phyloP scores from a whole-genome alignment of 2,888 invertebrate species.

The Phragmatobia fuliginosa region DNA sequence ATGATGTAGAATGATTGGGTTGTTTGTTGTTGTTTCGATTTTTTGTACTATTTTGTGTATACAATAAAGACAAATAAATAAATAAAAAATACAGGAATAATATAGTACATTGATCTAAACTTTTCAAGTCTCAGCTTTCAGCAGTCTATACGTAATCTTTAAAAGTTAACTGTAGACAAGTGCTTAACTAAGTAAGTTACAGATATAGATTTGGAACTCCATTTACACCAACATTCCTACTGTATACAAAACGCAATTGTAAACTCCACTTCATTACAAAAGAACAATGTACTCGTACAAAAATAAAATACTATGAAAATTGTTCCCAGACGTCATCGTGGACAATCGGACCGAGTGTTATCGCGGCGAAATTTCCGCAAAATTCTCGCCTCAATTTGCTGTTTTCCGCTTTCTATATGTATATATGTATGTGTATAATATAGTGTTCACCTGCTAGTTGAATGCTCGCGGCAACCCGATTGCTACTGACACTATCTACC shows the following conservation, averaged over 20 bases:
- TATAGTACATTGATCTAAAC: neutral
- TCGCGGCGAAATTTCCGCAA: slow-evolving; percentile 58
- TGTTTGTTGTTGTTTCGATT: no score
- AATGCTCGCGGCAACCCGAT: slow-evolving; percentile 61
- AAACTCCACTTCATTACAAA: slow-evolving; percentile 66
- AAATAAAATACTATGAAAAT: slow-evolving; percentile 53
- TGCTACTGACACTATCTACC: slow-evolving; percentile 75
- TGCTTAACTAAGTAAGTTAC: slow-evolving; percentile 31
- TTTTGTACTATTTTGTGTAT: no score
- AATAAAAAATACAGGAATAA: no score
- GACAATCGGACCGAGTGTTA: slow-evolving; percentile 61
- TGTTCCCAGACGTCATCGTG: slow-evolving; percentile 56
- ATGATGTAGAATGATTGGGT: no score
- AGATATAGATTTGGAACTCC: slow-evolving; percentile 33
- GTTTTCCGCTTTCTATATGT: slow-evolving; percentile 52
- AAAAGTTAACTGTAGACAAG: slow-evolving; percentile 13
- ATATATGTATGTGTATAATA: slow-evolving; percentile 57
- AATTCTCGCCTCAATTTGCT: slow-evolving; percentile 61
- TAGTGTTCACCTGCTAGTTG: slow-evolving; percentile 58
- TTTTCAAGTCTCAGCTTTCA: no score
- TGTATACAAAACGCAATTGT: slow-evolving; percentile 45
- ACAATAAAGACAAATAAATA: no score
- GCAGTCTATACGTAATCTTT: slow-evolving; percentile 20
- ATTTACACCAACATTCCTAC: slow-evolving; percentile 21
- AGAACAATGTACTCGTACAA: slow-evolving; percentile 53